Evolutionary conservation across 2,797 vertebrate species (phyloP), one percentile per base, ranked within the genome.

Genomic region (Cirrhinus molitorella): DNA sequence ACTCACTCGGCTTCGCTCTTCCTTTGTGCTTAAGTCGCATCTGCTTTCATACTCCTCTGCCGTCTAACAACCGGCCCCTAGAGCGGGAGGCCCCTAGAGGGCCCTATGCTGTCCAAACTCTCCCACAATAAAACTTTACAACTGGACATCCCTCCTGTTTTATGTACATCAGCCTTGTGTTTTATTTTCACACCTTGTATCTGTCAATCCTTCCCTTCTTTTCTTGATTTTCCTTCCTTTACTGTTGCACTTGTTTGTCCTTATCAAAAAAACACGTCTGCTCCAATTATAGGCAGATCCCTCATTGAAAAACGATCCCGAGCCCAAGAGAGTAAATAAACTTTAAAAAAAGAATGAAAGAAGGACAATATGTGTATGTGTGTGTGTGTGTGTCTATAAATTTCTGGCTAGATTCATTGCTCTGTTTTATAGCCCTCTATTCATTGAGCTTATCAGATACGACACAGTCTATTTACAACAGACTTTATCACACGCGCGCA

Each of bases 381-480:
- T 80, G 79, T 68, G 65, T n/a, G 43, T 5, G 49, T 53, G 11
- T 14, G 70, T 72, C 81, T 71, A 83, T 88, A 86, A 86, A 88
- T 79, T 85, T 76, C 53, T 66, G 40, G 59, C 68, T 81, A 68
- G 85, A 79, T 86, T 87, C 79, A 85, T 85, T 80, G 79, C 73
- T 78, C 70, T 81, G 63, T 87, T 88, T 88, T 89, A 87, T 84
- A 68, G 79, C 81, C 75, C 75, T 70, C 78, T 79, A 85, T 85
- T 88, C 81, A 84, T 59, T 76, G 76, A 78, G 82, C 85, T 86
- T 88, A 87, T 89, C 88, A 87, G 83, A 89, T 88, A 80, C 86
- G 80, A 81, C 77, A 86, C 73, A 82, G 87, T 78, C 81, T 88
- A 88, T 89, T 89, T 86, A 88, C 87, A 84, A 57, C 75, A 57